Percentiles rank a stretch among this genome's conserved stretches.
Evolutionary conservation across 92 coral and sea anemone species (phyloP).

Genomic region (Epizoanthus fatuus): DNA sequence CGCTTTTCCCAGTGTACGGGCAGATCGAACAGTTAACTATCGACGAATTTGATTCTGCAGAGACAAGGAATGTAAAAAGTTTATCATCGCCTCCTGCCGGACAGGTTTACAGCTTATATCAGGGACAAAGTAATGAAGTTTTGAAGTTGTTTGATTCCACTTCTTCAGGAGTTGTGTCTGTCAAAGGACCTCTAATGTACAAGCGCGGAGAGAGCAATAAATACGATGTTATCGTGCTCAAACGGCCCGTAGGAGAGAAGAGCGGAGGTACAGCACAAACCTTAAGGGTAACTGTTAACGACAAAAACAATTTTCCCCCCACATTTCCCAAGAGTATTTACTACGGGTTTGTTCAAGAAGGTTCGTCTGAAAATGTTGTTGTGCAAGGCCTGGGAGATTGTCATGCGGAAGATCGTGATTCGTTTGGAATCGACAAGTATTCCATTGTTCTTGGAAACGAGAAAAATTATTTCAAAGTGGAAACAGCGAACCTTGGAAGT

Average conservation of each 20-base stretch:
- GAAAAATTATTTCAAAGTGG: constrained; percentile 63
- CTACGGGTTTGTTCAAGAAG: constrained; percentile 63
- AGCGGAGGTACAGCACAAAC: constrained; percentile 68
- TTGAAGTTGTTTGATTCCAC: constrained; percentile 54
- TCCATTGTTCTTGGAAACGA: constrained; percentile 70
- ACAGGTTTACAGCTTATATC: constrained; percentile 47
- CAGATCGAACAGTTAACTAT: neutral
- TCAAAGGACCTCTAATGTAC: constrained; percentile 41
- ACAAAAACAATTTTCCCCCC: constrained; percentile 69
- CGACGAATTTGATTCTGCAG: constrained; percentile 28
- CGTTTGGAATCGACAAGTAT: constrained; percentile 53
- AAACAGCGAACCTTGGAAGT: constrained; percentile 29
- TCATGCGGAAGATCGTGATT: constrained; percentile 72
- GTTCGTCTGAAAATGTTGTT: constrained; percentile 41
- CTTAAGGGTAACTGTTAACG: constrained; percentile 45
- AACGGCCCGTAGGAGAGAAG: constrained; percentile 55
- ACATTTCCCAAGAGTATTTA: constrained; percentile 58
- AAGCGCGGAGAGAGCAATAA: constrained; percentile 57
- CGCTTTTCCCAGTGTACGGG: constrained; percentile 7
- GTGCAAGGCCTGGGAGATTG: constrained; percentile 69
- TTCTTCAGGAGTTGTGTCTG: constrained; percentile 58
- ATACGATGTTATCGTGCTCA: constrained; percentile 64
- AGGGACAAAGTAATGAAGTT: constrained; percentile 44
- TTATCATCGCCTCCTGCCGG: constrained; percentile 33
- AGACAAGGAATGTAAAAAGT: constrained; percentile 21